Base-by-base conservation (phyloP, 2,797 vertebrate genomes). In the Etheostoma perlongum region DNA sequence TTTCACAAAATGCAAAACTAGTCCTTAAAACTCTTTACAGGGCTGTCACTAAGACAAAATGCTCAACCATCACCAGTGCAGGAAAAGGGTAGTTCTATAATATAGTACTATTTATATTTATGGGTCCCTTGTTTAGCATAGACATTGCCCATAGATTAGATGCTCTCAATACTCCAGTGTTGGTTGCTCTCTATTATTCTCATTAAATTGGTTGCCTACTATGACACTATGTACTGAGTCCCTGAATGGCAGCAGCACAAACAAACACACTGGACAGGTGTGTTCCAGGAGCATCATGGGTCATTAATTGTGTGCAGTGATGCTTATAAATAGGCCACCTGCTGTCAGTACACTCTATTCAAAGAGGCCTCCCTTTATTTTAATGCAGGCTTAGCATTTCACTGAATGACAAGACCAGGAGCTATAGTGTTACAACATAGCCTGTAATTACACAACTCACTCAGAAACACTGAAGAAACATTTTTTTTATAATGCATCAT, bases 301-400 rank as follows among this genome's bases (percentile, higher is more conserved):
- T 67, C 21, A 83, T 83, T 81, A 76, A 88, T 74, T 79, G 78
- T 83, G 74, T 76, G 67, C 49, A 47, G 64, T 67, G 36, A 63
- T 72, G 60, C 78, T 79, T 89, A 90, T 88, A 90, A 92, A 92
- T 91, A 89, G 76, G 57, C 54, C 77, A 87, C 81, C 89, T 90
- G 83, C 82, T 87, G 82, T 82, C 84, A 78, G 69, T 88, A 67
- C 36, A 42, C 48, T 83, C 57, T 68, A 21, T 74, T 85, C 67
- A 85, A 79, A 88, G 80, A 81, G 78, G 61, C 79, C 76, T 82
- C 68, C 74, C 49, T 79, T 62, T 67, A 62, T 79, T 85, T 58
- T 64, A 55, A 53, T 40, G 67, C 65, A 77, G 70, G 76, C 74
- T 85, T 76, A 69, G 46, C 67, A 51, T 82, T 82, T 78, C 52